Percentiles rank a stretch among this genome's conserved stretches.
Conservation (phyloP, 2,113 vertebrate genomes). For the Coryphaenoides rupestris region DNA sequence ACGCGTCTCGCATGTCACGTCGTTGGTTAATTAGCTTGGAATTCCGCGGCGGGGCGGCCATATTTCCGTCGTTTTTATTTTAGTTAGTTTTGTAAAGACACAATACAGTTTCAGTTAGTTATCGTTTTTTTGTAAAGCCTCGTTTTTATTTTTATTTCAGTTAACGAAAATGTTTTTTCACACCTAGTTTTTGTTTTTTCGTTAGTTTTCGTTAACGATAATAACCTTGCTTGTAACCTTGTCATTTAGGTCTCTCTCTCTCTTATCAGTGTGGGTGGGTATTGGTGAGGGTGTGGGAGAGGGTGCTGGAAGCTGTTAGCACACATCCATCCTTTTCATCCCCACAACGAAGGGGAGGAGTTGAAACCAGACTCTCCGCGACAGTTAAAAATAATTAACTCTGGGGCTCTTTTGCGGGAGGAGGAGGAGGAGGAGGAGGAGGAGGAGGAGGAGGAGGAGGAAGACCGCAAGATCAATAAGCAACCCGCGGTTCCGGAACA, state of each 20-base stretch:
- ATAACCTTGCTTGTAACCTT: no score
- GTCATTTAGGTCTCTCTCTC: conserved; percentile 52
- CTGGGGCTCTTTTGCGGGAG: conserved; percentile 52
- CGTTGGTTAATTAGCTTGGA: conserved; percentile 44
- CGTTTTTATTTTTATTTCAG: no score
- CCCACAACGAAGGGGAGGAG: conserved; percentile 36
- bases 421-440: no score
- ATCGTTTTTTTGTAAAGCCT: no score
- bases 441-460: no score
- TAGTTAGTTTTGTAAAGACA: no score
- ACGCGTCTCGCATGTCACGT: conserved; percentile 42
- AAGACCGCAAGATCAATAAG: conserved; percentile 58
- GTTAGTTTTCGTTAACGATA: no score
- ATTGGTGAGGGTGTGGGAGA: conserved; percentile 36
- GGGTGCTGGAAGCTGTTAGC: conserved; percentile 48
- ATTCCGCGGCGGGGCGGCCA: conserved; percentile 40
- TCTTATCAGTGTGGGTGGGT: conserved; percentile 52
- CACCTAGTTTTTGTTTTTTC: no score
- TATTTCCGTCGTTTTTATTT: no score
- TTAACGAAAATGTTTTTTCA: no score
- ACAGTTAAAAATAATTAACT: conserved; percentile 61
- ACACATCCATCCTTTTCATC: conserved; percentile 43
- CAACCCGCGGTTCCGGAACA: no score
- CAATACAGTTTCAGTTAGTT: conserved; percentile 44
- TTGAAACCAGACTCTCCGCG: conserved; percentile 47